Conservation (phyloP, 1,140 invertebrate genomes). For the Neuroterus valhalla region DNA sequence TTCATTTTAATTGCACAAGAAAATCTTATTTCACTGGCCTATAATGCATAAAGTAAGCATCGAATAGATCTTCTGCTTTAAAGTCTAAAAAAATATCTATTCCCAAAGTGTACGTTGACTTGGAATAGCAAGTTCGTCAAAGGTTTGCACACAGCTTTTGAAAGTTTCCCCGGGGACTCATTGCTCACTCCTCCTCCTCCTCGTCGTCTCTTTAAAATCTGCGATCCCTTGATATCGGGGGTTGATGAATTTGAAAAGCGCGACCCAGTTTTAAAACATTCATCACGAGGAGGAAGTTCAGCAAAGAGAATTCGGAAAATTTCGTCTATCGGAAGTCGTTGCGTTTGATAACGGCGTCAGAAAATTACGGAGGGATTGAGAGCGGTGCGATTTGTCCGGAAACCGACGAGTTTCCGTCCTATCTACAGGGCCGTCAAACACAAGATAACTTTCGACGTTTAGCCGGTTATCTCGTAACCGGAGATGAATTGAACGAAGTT, state of each 20-base stretch:
- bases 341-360: conserved; percentile 15
- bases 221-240: conserved; percentile 2
- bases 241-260: not conserved
- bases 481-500: conserved; percentile 44
- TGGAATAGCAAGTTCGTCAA: conserved; percentile 15
- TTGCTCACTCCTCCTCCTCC: not conserved
- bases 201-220: not conserved
- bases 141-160: conserved; percentile 10
- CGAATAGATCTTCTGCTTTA: not conserved
- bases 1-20: too few species aligned
- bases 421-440: not conserved
- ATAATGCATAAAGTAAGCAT: too few species aligned
- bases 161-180: conserved; percentile 14
- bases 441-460: conserved; percentile 17
- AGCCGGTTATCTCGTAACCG: conserved; percentile 21
- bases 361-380: conserved; percentile 25
- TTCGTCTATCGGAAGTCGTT: not conserved
- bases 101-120: conserved; percentile 1
- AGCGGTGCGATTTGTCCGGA: conserved; percentile 14
- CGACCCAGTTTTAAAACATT: conserved; percentile 1
- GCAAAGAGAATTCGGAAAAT: too few species aligned
- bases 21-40: too few species aligned
- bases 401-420: conserved; percentile 16
- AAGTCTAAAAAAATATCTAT: not conserved
- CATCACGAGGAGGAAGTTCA: not conserved